Base-by-base conservation (phyloP, 2,888 invertebrate species). In the Rhodophaea formosa region DNA sequence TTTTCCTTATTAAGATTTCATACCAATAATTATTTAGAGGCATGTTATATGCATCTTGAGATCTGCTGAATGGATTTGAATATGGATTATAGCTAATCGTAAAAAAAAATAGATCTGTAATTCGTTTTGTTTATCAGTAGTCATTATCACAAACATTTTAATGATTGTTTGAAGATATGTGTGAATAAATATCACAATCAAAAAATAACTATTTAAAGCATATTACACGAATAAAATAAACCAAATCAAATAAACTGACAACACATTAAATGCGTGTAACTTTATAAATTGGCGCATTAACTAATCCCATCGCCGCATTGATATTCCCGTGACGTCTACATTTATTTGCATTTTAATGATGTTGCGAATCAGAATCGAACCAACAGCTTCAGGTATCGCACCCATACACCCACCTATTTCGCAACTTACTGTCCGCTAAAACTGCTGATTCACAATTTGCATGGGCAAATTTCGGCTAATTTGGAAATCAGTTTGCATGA, bases 261-360 rank as follows among this genome's bases (percentile, higher is more conserved):
- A 15, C 35, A 35, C 32, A 12, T 51, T 35, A 39, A 35, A 51
- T 51, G 35, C 51, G 35, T 16, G 16, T 35, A 59, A 58, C 59
- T 45, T 52, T 56, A 23, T 57, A 54, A 51, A 63, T 59, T 56
- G 57, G 57, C 53, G 54, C 57, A 53, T 60, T 59, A 62, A 54
- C 54, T 32, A 53, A 44, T 45, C 45, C 39, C 52, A 46, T 51
- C 58, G 15, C 15, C 3, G 16, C 57, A 61, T 56, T 57, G 45
- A 45, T 46, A 58, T 56, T 60, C 58, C 53, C 46, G 49, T 57
- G 30, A 49, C 59, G 54, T 56, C 57, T 57, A 46, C 29, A 57
- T 57, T 57, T 62, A 80, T 80, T 80, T 75, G 71, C 79, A 80
- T 80, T 76, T 74, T 75, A 75, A 80, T 70, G 70, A 73, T 63